These are phyloP conservation scores for Crotophaga sulcirostris DNA, from an alignment of 2,113 vertebrate genomes.

Conservation along the genomic window DNA sequence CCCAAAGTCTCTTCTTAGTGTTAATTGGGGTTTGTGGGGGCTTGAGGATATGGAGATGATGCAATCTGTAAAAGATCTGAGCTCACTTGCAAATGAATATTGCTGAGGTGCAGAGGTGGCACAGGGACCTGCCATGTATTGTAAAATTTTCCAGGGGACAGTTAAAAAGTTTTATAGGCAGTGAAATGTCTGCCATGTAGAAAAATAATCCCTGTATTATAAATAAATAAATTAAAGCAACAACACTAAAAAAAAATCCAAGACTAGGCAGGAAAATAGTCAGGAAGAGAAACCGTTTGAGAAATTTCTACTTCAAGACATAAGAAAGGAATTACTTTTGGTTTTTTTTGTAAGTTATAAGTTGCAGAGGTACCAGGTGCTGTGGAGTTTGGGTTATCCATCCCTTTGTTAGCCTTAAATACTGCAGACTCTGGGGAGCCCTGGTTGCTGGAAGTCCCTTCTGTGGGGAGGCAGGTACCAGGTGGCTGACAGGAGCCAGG, in stretches of 20 bases:
- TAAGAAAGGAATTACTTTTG: neutral
- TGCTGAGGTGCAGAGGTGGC: neutral
- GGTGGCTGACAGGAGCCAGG: neutral
- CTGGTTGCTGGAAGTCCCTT: neutral
- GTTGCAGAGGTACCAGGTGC: neutral
- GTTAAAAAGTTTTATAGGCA: neutral
- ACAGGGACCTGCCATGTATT: neutral
- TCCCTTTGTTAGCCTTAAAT: neutral
- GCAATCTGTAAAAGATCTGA: neutral
- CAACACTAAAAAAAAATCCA: neutral
- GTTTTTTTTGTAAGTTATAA: no score
- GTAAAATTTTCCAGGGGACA: neutral
- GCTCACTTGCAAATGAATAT: neutral
- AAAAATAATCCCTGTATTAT: neutral
- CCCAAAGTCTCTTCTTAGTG: neutral
- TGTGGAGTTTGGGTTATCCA: neutral
- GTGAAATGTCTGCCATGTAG: neutral
- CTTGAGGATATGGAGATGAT: neutral
- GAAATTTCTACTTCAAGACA: neutral
- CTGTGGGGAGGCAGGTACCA: neutral
- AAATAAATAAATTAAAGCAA: neutral
- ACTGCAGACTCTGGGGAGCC: neutral
- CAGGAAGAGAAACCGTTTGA: neutral
- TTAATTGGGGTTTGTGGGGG: neutral
- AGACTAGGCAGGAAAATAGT: neutral